These are phyloP conservation scores for Synergus laeviventris DNA, from an alignment of 2,888 invertebrate genomes.

Conservation along the genomic window DNA sequence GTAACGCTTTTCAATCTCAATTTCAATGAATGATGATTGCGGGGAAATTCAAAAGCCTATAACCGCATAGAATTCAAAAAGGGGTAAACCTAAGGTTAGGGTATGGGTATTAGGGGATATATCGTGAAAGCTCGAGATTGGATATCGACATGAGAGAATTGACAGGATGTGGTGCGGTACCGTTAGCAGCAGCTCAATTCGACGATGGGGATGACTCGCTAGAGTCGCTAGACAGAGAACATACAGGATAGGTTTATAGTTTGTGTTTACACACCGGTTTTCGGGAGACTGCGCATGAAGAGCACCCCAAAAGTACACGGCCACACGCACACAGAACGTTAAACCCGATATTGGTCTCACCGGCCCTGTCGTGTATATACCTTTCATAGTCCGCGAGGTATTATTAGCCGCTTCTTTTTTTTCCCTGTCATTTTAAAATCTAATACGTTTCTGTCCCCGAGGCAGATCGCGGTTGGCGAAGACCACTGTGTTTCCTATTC, in stretches of 20 bases:
- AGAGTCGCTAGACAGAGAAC: conserved; percentile 34
- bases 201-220: conserved; percentile 32
- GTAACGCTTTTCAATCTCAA: no score
- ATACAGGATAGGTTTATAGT: conserved; percentile 30
- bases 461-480: conserved; percentile 57
- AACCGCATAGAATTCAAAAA: not conserved
- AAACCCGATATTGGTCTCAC: conserved; percentile 38
- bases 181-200: conserved; percentile 39
- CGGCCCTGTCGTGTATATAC: conserved; percentile 23
- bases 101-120: conserved; percentile 31
- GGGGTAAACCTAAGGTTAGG: conserved; percentile 34
- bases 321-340: conserved; percentile 32
- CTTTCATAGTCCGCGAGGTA: conserved; percentile 34
- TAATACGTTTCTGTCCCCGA: conserved; percentile 70
- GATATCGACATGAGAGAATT: conserved; percentile 40
- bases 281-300: conserved; percentile 66
- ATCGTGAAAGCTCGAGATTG: conserved; percentile 33
- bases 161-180: conserved; percentile 38
- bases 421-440: conserved; percentile 74
- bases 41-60: not conserved
- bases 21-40: not conserved
- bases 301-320: conserved; percentile 39
- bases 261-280: conserved; percentile 70
- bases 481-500: conserved; percentile 68
- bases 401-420: conserved; percentile 69